A percentile compares a stretch with the other conserved stretches of the same genome.
These are phyloP conservation scores for Scolopax bukidnonensis DNA, from an alignment of 2,797 vertebrate species.

Conservation along the genomic window DNA sequence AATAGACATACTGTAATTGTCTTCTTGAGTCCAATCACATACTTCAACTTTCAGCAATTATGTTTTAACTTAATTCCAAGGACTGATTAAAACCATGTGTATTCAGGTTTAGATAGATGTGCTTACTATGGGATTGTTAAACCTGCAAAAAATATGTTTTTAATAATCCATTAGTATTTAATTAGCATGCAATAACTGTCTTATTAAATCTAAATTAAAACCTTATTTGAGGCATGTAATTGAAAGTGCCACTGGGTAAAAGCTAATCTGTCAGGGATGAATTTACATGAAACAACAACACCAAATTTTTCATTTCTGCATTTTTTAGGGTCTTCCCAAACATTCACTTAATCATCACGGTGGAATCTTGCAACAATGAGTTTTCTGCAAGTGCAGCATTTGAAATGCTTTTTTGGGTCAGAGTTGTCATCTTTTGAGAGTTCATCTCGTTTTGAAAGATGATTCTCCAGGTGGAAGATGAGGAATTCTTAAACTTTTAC, in stretches of 20 bases:
- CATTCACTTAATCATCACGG: slow-evolving; percentile 38
- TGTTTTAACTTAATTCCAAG: slow-evolving; percentile 62
- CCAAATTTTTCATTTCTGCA: slow-evolving; percentile 49
- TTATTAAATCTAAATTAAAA: slow-evolving; percentile 76
- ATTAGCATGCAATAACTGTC: slow-evolving; percentile 75
- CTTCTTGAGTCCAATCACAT: slow-evolving; percentile 46
- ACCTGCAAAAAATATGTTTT: slow-evolving; percentile 73
- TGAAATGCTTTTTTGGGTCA: slow-evolving; percentile 46
- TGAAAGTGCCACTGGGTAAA: slow-evolving; percentile 73
- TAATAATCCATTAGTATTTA: slow-evolving; percentile 72
- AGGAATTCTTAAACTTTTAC: slow-evolving; percentile 42
- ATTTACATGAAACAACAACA: slow-evolving; percentile 46
- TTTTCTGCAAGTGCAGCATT: slow-evolving; percentile 50
- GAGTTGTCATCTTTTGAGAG: slow-evolving; percentile 46
- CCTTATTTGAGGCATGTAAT: slow-evolving; percentile 71
- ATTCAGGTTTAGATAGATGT: slow-evolving; percentile 69
- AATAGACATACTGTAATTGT: slow-evolving; percentile 41
- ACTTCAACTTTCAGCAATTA: slow-evolving; percentile 54
- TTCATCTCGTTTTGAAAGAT: slow-evolving; percentile 41
- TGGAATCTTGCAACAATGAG: slow-evolving; percentile 49
- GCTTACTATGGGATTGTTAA: slow-evolving; percentile 56
- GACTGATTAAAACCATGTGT: slow-evolving; percentile 68
- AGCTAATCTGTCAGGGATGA: slow-evolving; percentile 61
- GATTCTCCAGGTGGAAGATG: slow-evolving; percentile 14
- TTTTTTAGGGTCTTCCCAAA: slow-evolving; percentile 51